Percentiles rank a stretch among this genome's conserved stretches.
These are phyloP conservation scores for Polyboroides typus DNA, from an alignment of 2,797 vertebrate species.

Conservation along the genomic window DNA sequence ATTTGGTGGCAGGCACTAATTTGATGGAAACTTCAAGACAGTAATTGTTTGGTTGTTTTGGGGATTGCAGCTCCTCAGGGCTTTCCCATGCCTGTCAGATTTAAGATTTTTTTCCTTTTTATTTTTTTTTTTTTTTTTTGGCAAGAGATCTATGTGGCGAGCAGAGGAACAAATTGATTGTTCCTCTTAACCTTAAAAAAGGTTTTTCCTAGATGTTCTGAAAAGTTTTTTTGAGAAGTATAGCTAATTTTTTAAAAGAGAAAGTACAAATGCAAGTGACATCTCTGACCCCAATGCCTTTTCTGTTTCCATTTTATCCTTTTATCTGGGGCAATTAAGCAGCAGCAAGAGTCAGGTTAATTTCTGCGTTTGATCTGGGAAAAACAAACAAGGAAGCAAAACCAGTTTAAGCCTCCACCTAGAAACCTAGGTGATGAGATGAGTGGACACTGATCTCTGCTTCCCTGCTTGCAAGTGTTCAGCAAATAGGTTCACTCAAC, in stretches of 20 bases:
- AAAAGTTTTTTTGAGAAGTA: background rate
- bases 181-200: background rate
- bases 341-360: background rate
- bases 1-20: background rate
- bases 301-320: background rate
- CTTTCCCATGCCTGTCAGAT: background rate
- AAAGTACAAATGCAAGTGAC: background rate
- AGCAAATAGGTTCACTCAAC: background rate
- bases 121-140: background rate
- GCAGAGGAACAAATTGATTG: background rate
- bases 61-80: background rate
- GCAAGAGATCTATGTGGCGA: background rate
- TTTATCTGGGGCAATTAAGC: background rate
- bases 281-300: background rate
- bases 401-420: background rate
- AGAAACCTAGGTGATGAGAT: background rate
- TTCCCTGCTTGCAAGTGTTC: background rate
- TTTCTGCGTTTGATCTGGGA: background rate
- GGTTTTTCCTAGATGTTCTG: background rate
- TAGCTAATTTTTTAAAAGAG: background rate
- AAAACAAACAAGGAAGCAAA: background rate
- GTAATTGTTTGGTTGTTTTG: background rate
- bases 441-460: background rate
- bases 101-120: background rate
- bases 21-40: background rate